phyloP scores from a whole-genome alignment of 2,113 vertebrate species.

The Machaerirhynchus nigripectus region DNA sequence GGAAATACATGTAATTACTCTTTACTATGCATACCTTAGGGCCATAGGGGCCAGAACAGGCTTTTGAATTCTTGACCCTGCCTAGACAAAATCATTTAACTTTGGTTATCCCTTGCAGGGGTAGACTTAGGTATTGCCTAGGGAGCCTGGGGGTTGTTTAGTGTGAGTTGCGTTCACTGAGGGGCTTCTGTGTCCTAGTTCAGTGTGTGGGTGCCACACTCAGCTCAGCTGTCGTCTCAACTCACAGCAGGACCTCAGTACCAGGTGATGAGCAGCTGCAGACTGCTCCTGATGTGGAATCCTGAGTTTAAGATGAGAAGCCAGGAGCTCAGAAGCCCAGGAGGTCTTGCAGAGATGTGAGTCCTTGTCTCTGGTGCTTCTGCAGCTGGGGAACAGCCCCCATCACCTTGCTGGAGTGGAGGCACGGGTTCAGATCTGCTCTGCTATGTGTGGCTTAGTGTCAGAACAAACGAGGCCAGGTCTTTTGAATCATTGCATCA shows the following conservation, averaged over 20 bases:
- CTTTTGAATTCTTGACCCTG: background rate
- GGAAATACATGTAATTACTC: background rate
- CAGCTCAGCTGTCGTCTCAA: background rate
- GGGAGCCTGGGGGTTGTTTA: background rate
- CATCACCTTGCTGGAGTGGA: background rate
- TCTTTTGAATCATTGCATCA: background rate
- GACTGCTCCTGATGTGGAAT: background rate
- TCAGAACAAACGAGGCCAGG: background rate
- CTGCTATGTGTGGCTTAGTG: accelerated
- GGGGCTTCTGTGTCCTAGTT: background rate
- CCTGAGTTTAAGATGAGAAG: background rate
- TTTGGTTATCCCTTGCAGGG: background rate
- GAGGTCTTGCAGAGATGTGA: background rate
- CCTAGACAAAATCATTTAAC: background rate
- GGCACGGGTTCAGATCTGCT: background rate
- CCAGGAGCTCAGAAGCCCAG: background rate
- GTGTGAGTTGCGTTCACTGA: accelerated
- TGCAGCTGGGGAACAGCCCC: accelerated
- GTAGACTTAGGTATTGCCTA: background rate
- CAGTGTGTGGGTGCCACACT: background rate
- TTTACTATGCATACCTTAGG: background rate
- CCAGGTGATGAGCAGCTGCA: background rate
- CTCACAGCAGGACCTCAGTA: background rate
- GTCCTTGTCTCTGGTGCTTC: background rate
- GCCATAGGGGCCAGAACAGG: background rate